These are phyloP conservation scores for Scelioninae gen. 2 DNA, from an alignment of 2,888 invertebrate species.

Conservation along the genomic window DNA sequence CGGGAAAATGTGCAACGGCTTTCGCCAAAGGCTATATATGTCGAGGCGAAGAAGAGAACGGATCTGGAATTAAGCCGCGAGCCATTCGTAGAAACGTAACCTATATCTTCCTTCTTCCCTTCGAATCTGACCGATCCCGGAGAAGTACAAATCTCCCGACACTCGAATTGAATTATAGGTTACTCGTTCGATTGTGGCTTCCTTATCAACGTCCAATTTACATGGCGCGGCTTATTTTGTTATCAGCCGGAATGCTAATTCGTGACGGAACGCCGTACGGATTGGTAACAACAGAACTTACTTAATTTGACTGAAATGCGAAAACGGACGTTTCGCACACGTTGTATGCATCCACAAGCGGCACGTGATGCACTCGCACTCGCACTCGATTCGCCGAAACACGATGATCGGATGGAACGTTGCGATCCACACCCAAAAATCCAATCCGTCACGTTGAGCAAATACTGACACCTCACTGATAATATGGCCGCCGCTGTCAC, in stretches of 20 bases:
- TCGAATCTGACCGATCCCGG: too few species aligned
- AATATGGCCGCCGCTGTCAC: conserved; percentile 73
- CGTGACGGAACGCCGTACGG: conserved; percentile 34
- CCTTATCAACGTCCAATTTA: too few species aligned
- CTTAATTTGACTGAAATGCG: conserved; percentile 63
- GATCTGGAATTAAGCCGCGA: conserved; percentile 41
- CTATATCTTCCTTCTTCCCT: conserved; percentile 42
- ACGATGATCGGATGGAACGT: conserved; percentile 67
- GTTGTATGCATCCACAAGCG: conserved; percentile 70
- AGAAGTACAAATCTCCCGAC: too few species aligned
- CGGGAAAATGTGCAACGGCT: conserved; percentile 21
- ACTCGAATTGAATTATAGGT: too few species aligned
- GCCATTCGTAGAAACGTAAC: conserved; percentile 49
- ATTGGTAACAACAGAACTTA: conserved; percentile 36
- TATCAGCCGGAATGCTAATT: conserved; percentile 30
- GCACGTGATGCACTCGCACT: conserved; percentile 69
- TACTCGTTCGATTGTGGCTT: too few species aligned
- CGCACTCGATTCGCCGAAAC: conserved; percentile 59
- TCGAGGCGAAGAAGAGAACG: conserved; percentile 35
- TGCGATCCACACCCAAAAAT: conserved; percentile 75
- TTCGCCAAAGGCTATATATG: conserved; percentile 35
- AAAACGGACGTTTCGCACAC: conserved; percentile 66
- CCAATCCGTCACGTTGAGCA: conserved; percentile 74
- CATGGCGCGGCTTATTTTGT: conserved; percentile 6
- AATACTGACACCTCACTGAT: conserved; percentile 75